Evolutionary conservation across 2,113 vertebrate genomes (phyloP).

Genomic region (Chaetodon auriga): DNA sequence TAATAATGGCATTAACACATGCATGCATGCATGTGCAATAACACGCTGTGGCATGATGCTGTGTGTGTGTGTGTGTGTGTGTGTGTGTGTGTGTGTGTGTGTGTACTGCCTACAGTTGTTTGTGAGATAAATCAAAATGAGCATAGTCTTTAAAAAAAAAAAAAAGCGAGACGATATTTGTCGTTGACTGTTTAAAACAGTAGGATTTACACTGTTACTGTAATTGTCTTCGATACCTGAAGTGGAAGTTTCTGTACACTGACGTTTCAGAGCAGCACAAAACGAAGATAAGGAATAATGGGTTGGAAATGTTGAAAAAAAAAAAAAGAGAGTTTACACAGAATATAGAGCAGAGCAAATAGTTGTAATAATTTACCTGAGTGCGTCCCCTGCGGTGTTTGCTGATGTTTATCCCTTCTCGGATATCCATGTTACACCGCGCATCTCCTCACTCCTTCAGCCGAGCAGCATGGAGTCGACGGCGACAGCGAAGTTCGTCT

Average conservation of each 20-base stretch:
- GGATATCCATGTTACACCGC: conserved; percentile 75
- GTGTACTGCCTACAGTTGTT: neutral
- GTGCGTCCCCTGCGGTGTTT: conserved; percentile 33
- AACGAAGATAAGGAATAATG: neutral
- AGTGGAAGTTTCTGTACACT: conserved; percentile 38
- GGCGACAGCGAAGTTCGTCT: conserved; percentile 51
- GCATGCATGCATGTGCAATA: conserved; percentile 17
- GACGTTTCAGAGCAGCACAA: neutral
- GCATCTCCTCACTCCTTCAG: conserved; percentile 59
- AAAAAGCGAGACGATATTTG: neutral
- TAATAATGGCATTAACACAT: neutral
- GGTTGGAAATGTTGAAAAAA: rapidly evolving
- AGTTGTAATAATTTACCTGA: conserved; percentile 54
- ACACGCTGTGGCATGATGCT: neutral
- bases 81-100: neutral
- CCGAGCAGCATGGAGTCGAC: conserved; percentile 36
- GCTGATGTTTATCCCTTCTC: conserved; percentile 56
- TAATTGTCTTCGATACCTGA: neutral
- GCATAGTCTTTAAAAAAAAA: no score
- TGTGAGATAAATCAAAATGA: neutral
- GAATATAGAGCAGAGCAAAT: neutral
- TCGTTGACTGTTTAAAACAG: neutral
- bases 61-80: no score
- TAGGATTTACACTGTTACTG: neutral
- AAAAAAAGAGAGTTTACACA: neutral